phyloP scores from a whole-genome alignment of 2,797 vertebrate genomes.

The Takifugu rubripes region DNA sequence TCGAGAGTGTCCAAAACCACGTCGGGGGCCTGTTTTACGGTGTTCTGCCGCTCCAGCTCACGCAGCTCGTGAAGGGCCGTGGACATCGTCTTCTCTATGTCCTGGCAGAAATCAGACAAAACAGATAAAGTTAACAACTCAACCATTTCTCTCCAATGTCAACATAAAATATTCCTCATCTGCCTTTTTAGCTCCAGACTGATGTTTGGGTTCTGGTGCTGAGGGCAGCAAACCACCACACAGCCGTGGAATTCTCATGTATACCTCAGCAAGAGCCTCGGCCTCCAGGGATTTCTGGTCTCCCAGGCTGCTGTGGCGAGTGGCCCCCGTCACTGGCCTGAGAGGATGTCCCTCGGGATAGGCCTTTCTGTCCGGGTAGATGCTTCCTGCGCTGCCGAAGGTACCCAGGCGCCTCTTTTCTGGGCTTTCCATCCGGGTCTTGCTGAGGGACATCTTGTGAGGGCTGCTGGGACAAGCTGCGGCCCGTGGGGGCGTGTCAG shows the following conservation, averaged over 20 bases:
- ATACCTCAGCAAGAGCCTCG: slow-evolving; percentile 93
- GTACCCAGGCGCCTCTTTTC: slow-evolving; percentile 92
- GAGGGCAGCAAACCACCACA: too few relatives aligned
- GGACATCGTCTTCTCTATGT: slow-evolving; percentile 99
- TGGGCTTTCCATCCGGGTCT: slow-evolving; percentile 87
- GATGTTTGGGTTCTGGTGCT: too few relatives aligned
- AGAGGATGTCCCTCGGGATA: slow-evolving; percentile 87
- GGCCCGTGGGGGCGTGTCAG: slow-evolving; percentile 87
- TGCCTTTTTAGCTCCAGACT: neutral
- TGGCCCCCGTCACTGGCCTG: slow-evolving; percentile 83
- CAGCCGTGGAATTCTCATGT: neutral
- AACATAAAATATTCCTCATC: neutral
- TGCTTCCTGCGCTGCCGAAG: slow-evolving; percentile 93
- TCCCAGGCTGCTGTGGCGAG: slow-evolving; percentile 95
- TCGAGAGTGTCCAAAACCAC: slow-evolving; percentile 97
- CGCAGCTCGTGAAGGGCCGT: slow-evolving; percentile 92
- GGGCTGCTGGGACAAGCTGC: slow-evolving; percentile 96
- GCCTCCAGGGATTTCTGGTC: slow-evolving; percentile 96
- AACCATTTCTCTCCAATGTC: neutral
- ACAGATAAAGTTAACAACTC: neutral
- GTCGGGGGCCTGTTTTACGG: slow-evolving; percentile 92
- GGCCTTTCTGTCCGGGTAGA: slow-evolving; percentile 89
- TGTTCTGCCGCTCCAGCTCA: slow-evolving; percentile 95
- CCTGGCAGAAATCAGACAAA: slow-evolving; percentile 67
- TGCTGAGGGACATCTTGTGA: slow-evolving; percentile 86